Evolutionary conservation across 2,797 vertebrate species (phyloP).

Genomic region (Mormyrus hasselquistii): DNA sequence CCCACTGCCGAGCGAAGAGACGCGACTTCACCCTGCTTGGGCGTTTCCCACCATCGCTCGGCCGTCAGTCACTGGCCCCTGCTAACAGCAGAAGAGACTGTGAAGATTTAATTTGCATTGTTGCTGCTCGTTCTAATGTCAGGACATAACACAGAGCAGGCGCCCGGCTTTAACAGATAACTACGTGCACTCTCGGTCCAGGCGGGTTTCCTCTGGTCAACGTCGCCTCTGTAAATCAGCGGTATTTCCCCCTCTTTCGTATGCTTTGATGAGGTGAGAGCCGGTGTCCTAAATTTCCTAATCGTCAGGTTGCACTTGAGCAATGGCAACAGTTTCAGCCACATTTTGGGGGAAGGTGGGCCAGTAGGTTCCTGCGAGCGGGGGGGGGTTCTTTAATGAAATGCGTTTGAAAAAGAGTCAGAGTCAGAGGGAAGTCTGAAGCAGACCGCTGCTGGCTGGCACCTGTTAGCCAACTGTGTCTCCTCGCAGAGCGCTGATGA

Average conservation of each 20-base stretch:
- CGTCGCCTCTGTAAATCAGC: conserved; percentile 1
- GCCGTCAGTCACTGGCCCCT: not conserved
- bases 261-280: conserved; percentile 20
- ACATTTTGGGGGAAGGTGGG: conserved; percentile 39
- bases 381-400: conserved; percentile 36
- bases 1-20: conserved; percentile 17
- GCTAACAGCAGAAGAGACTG: not conserved
- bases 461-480: not conserved
- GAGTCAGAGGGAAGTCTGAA: conserved; percentile 11
- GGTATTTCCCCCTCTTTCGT: not conserved
- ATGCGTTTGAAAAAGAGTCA: conserved; percentile 31
- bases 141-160: not conserved
- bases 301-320: conserved; percentile 36
- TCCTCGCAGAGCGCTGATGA: not conserved
- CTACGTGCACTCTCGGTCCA: not conserved
- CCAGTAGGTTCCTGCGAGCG: conserved; percentile 27
- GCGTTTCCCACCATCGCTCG: not conserved
- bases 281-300: conserved; percentile 28
- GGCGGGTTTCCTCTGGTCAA: not conserved
- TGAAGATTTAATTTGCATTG: not conserved
- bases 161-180: not conserved
- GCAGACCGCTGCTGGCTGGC: not conserved
- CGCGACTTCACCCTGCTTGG: not conserved
- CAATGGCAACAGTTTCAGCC: conserved; percentile 39
- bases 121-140: not conserved